Conservation (phyloP, 2,888 invertebrate genomes). For the Acanthosepion esculentum region DNA sequence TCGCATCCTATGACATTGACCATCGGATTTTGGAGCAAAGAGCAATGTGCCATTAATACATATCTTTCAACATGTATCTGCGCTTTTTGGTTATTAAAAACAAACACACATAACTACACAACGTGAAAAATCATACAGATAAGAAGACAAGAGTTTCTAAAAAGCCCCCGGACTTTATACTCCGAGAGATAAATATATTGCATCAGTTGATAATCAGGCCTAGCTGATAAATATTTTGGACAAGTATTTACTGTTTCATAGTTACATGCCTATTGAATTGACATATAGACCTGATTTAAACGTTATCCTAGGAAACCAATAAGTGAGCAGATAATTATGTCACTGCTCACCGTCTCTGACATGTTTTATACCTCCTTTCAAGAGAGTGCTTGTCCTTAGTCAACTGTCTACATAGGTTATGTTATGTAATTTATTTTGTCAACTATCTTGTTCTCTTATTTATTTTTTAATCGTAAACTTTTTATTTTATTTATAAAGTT, state of each 20-base stretch:
- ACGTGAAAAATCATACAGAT: background rate
- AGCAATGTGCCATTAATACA: constrained; percentile 3
- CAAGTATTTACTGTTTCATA: background rate
- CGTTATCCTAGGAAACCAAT: background rate
- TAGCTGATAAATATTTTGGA: background rate
- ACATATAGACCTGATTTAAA: background rate
- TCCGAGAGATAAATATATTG: background rate
- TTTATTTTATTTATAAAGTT: no score
- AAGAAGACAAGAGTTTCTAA: background rate
- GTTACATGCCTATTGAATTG: constrained; percentile 15
- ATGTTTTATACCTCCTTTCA: background rate
- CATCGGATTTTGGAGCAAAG: background rate
- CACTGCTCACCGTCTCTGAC: background rate
- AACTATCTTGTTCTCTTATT: no score
- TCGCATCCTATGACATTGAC: constrained; percentile 40
- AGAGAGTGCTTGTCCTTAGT: background rate
- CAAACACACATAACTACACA: background rate
- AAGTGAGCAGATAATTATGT: background rate
- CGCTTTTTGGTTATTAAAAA: background rate
- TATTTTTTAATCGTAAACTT: no score
- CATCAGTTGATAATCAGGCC: constrained; percentile 5
- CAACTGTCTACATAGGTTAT: no score
- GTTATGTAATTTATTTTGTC: no score
- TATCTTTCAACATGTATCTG: background rate
- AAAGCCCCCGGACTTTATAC: background rate